Base-by-base conservation (phyloP, 2,797 vertebrate genomes). In the Chaetophractus vellerosus region DNA sequence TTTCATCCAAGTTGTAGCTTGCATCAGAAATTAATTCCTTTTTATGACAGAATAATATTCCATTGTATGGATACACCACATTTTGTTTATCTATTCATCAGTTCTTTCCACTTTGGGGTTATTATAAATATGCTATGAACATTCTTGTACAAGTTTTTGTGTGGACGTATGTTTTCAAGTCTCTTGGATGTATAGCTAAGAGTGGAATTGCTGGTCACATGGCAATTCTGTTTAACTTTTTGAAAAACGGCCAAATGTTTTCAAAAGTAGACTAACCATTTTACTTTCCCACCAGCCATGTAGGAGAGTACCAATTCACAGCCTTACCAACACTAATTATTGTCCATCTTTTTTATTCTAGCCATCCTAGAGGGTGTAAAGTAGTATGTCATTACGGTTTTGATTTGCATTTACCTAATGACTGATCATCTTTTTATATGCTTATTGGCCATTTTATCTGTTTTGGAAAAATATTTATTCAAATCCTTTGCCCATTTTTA, bases 401-500 rank as follows among this genome's bases (percentile, higher is more conserved):
- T 75, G 33, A 83, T 55, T 75, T 74, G 18, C 38, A 38, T 74
- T 69, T 91, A 69, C 75, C 23, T 88, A 55, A 68, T n/a, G 50
- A 68, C 68, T 86, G 18, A 45, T 61, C 33, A 59, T 63, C 11
- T 76, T 90, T 66, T 68, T 61, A 31, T 69, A 21, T 89, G 48
- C n/a, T 48, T 41, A 5, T 66, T 88, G 48, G 57, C 26, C 50
- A 59, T 66, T 84, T 41, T 23, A 33, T 57, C 72, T 89, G 79
- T 48, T 66, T 33, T 31, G 33, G 28, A 87, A 33, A 68, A 81
- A 38, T 52, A 11, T 84, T 18, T 71, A n/a, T 71, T 90, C 71
- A 80, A 57, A 80, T 61, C 33, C 66, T 93, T 94, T 80, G 64
- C 5, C 76, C 24, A 45, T 59, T 48, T 82, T 92, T 86, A 41